These are phyloP conservation scores for Ornithorhynchus anatinus DNA, from an alignment of 2,113 vertebrate genomes.

Conservation along the genomic window DNA sequence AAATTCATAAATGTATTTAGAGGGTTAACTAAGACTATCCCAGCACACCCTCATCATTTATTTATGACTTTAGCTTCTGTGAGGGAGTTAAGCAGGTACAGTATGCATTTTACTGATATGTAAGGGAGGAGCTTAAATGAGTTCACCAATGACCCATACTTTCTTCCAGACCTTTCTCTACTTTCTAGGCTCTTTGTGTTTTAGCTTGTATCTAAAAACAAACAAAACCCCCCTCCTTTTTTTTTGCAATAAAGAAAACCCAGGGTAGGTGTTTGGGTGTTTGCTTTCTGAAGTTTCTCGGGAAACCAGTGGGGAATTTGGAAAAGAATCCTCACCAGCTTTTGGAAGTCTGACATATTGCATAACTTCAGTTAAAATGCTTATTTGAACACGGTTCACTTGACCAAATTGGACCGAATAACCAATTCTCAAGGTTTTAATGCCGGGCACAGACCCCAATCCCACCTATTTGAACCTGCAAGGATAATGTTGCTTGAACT, in stretches of 20 bases:
- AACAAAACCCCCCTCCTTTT: not conserved
- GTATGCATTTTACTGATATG: not conserved
- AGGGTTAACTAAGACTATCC: not conserved
- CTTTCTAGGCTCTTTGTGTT: too few species aligned
- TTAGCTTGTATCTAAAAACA: not conserved
- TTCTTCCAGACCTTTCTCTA: not conserved
- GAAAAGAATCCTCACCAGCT: conserved; percentile 22
- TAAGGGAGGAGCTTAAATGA: not conserved
- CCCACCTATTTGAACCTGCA: not conserved
- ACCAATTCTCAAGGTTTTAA: not conserved
- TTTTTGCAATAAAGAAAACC: not conserved
- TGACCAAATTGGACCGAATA: too few species aligned
- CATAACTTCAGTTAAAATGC: conserved; percentile 28
- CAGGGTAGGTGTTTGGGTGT: not conserved
- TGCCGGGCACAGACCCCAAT: not conserved
- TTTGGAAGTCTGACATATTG: conserved; percentile 24
- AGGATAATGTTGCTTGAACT: not conserved
- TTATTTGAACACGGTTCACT: conserved; percentile 7
- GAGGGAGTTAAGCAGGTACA: too few species aligned
- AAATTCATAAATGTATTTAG: not conserved
- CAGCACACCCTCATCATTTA: not conserved
- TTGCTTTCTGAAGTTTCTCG: conserved; percentile 45
- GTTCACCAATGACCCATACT: not conserved
- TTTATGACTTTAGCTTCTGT: not conserved
- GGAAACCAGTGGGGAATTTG: conserved; percentile 31